Evolutionary conservation across 1,140 invertebrate genomes (phyloP).

Genomic region (Drosophila mojavensis): DNA sequence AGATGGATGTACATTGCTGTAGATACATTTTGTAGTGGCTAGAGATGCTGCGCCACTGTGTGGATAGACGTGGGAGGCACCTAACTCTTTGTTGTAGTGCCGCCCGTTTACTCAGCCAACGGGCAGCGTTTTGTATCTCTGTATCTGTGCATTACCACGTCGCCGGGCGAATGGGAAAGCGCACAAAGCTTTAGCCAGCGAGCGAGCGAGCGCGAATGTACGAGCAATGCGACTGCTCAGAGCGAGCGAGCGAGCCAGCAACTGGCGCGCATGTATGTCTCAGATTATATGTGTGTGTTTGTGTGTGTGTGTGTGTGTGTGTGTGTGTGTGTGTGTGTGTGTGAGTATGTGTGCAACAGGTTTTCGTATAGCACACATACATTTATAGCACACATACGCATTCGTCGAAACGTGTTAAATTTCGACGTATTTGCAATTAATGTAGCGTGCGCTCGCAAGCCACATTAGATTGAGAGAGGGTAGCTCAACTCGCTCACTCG

Average conservation of each 20-base stretch:
- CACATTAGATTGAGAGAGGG: conserved; percentile 57
- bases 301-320: conserved; percentile 26
- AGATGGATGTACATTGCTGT: conserved; percentile 18
- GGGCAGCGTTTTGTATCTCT: conserved; percentile 53
- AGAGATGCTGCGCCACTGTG: conserved; percentile 23
- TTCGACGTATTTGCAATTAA: conserved; percentile 73
- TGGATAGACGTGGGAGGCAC: conserved; percentile 51
- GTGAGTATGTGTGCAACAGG: conserved; percentile 61
- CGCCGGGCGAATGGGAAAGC: conserved; percentile 64
- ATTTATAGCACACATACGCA: conserved; percentile 1
- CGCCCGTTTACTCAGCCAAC: conserved; percentile 28
- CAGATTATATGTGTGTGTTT: conserved; percentile 37
- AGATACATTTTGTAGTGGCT: conserved; percentile 13
- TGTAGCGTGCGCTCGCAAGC: conserved; percentile 41
- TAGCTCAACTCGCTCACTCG: conserved; percentile 26
- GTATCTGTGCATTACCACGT: conserved; percentile 69
- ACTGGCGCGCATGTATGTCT: conserved; percentile 19
- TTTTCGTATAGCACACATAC: conserved; percentile 70
- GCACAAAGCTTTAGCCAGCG: conserved; percentile 52
- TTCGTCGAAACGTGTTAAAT: conserved; percentile 66
- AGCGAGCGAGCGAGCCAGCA: conserved; percentile 16
- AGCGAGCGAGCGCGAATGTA: conserved; percentile 33
- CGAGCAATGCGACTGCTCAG: background rate
- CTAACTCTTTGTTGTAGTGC: conserved; percentile 58
- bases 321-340: conserved; percentile 40